These are phyloP conservation scores for Drymodes brunneopygia DNA, from an alignment of 2,113 vertebrate genomes.

Conservation along the genomic window DNA sequence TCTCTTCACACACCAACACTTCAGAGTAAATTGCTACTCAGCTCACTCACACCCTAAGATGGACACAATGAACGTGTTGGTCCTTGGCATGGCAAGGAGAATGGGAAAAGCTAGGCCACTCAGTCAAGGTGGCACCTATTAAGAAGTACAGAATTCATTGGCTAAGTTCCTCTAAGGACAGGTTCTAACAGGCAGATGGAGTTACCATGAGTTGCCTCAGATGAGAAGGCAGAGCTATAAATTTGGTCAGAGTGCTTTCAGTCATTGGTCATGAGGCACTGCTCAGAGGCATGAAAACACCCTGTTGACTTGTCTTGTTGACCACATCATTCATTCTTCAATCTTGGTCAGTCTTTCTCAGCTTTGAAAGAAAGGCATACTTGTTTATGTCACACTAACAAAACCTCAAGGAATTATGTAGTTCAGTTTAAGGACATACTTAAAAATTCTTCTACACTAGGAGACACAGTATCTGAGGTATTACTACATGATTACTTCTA, in stretches of 20 bases:
- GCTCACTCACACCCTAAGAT: not conserved
- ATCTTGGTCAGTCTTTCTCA: not conserved
- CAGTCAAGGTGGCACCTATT: not conserved
- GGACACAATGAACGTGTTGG: not conserved
- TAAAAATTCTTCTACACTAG: not conserved
- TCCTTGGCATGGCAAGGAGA: not conserved
- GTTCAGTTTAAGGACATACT: not conserved
- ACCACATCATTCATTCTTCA: not conserved
- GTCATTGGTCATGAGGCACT: not conserved
- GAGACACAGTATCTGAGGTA: not conserved
- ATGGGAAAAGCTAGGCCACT: not conserved
- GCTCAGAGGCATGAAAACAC: not conserved
- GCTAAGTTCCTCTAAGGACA: not conserved
- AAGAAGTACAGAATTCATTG: not conserved
- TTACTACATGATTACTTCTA: not conserved
- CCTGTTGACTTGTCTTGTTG: not conserved
- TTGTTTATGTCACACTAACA: not conserved
- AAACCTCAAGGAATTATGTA: not conserved
- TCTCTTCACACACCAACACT: not conserved
- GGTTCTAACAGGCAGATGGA: not conserved
- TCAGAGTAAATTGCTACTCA: not conserved
- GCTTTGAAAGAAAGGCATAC: not conserved
- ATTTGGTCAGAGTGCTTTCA: not conserved
- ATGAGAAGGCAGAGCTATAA: not conserved
- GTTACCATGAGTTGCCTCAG: fast-evolving